These are phyloP conservation scores for Cetoscarus ocellatus DNA, from an alignment of 2,797 vertebrate genomes.

Conservation along the genomic window DNA sequence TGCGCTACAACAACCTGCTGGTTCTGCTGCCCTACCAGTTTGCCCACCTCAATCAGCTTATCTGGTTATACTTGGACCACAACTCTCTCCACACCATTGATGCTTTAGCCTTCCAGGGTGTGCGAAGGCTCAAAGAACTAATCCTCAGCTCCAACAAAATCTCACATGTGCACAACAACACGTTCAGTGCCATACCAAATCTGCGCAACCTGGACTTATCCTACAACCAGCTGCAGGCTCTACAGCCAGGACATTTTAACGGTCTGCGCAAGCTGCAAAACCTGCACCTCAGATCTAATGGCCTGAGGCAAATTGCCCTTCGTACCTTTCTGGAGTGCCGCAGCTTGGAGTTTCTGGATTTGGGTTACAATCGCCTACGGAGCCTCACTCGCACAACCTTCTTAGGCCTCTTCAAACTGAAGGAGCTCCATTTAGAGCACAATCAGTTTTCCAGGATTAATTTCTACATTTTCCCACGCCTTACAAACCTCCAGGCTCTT, in stretches of 20 bases:
- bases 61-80: slow-evolving; percentile 98
- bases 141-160: slow-evolving; percentile 98
- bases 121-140: slow-evolving; percentile 95
- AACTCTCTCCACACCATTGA: slow-evolving; percentile 91
- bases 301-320: slow-evolving; percentile 89
- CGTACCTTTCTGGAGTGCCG: slow-evolving; percentile 96
- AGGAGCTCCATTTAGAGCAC: slow-evolving; percentile 96
- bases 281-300: slow-evolving; percentile 94
- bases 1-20: slow-evolving; percentile 95
- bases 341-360: slow-evolving; percentile 94
- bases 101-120: slow-evolving; percentile 92
- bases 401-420: slow-evolving; percentile 91
- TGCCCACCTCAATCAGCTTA: slow-evolving; percentile 94
- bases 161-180: slow-evolving; percentile 90
- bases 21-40: slow-evolving; percentile 94
- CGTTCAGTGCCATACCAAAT: slow-evolving; percentile 93
- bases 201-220: slow-evolving; percentile 95
- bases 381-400: slow-evolving; percentile 94
- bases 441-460: slow-evolving; percentile 98
- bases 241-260: slow-evolving; percentile 93
- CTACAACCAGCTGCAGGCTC: slow-evolving; percentile 93
- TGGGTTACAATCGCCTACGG: slow-evolving; percentile 95
- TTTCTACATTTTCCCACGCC: slow-evolving; percentile 96
- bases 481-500: slow-evolving; percentile 93
- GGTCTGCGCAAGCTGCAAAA: slow-evolving; percentile 95